These are phyloP conservation scores for Thalassaphorura encarpata DNA, from an alignment of 1,140 invertebrate species.

Conservation along the genomic window DNA sequence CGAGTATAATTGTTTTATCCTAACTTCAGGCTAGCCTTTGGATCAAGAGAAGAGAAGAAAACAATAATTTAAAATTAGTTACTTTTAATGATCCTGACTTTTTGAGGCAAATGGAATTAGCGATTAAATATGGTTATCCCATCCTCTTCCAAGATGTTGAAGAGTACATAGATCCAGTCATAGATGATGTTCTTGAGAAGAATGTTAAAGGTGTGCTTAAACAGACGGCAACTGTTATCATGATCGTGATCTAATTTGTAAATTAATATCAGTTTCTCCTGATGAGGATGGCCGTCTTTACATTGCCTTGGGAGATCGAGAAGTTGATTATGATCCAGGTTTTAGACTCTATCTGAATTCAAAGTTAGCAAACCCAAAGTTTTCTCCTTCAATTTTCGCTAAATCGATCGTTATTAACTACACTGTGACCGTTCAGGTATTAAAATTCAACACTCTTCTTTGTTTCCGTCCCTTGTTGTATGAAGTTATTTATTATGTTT, in stretches of 20 bases:
- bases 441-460: too few relatives aligned
- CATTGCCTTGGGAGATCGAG: conserved; percentile 71
- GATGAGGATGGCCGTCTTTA: conserved; percentile 58
- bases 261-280: conserved; percentile 37
- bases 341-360: conserved; percentile 81
- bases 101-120: too few relatives aligned
- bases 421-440: conserved; percentile 69
- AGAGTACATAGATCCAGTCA: conserved; percentile 81
- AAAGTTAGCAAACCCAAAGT: conserved; percentile 73
- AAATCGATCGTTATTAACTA: conserved; percentile 84
- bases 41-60: too few relatives aligned
- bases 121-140: too few relatives aligned
- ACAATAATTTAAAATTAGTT: too few relatives aligned
- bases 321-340: conserved; percentile 76
- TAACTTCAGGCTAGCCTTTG: too few relatives aligned
- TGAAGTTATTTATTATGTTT: too few relatives aligned
- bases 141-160: too few relatives aligned
- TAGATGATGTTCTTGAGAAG: conserved; percentile 77
- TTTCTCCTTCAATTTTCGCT: conserved; percentile 71
- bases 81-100: too few relatives aligned
- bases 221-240: neutral
- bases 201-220: conserved; percentile 57
- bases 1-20: too few relatives aligned
- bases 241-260: neutral
- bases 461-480: too few relatives aligned